phyloP scores from a whole-genome alignment of 2,888 invertebrate genomes.

The Cremastinae sp. region DNA sequence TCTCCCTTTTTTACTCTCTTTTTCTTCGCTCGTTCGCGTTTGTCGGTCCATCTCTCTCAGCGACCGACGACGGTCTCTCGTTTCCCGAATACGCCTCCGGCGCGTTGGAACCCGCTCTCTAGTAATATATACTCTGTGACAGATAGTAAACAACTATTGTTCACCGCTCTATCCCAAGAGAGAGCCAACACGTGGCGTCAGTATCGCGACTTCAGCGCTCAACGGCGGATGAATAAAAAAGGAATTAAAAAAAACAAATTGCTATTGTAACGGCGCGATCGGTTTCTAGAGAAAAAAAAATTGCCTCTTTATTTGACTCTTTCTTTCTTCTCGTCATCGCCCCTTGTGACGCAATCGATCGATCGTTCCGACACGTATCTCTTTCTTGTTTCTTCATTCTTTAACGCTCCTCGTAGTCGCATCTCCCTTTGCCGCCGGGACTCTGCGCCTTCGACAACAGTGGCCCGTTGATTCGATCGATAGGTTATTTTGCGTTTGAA shows the following conservation, averaged over 20 bases:
- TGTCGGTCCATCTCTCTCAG: conserved; percentile 27
- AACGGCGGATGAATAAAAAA: conserved; percentile 7
- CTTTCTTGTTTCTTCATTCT: neutral
- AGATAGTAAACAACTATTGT: conserved; percentile 72
- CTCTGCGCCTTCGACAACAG: conserved; percentile 36
- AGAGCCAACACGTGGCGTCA: conserved; percentile 49
- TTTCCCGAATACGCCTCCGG: neutral
- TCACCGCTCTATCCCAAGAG: conserved; percentile 44
- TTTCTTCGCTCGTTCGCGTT: conserved; percentile 1
- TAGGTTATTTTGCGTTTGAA: conserved; percentile 13
- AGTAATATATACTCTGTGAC: conserved; percentile 66
- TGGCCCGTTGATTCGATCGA: conserved; percentile 41
- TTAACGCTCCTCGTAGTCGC: neutral
- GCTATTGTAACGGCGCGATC: neutral
- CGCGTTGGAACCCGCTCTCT: conserved; percentile 4
- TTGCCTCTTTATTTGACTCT: neutral
- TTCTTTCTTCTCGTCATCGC: neutral
- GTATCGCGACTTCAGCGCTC: conserved; percentile 24
- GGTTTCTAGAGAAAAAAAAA: no score
- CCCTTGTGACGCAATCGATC: conserved; percentile 14
- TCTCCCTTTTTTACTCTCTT: conserved; percentile 12
- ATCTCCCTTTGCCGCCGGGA: conserved; percentile 6
- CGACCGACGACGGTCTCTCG: conserved; percentile 20
- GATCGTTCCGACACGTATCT: conserved; percentile 8
- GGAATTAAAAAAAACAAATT: conserved; percentile 10